These are phyloP conservation scores for Drosophila willistoni DNA, from an alignment of 1,140 invertebrate species.

Conservation along the genomic window DNA sequence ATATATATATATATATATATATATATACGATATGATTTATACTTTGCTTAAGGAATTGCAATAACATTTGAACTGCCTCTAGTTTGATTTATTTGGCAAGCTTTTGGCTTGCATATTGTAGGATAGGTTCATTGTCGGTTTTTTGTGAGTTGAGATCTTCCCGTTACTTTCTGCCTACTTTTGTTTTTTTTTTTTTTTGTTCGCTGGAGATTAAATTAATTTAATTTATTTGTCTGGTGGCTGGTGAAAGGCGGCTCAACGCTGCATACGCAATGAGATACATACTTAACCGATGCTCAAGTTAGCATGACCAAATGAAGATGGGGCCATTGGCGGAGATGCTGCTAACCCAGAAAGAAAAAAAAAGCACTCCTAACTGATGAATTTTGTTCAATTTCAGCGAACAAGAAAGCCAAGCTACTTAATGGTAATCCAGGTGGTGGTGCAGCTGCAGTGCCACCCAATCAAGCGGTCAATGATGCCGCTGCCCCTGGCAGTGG, in stretches of 20 bases:
- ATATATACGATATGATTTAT: too few species aligned
- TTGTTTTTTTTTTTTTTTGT: constrained; percentile 21
- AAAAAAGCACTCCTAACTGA: constrained; percentile 57
- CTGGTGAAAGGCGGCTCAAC: constrained; percentile 69
- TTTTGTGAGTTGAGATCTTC: constrained; percentile 3
- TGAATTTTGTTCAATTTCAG: constrained; percentile 83
- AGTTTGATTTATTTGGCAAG: too few species aligned
- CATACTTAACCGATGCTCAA: constrained; percentile 35
- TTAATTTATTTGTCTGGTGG: constrained; percentile 14
- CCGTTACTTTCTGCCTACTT: constrained; percentile 35
- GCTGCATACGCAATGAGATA: constrained; percentile 63
- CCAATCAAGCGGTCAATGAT: constrained; percentile 22
- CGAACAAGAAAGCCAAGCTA: constrained; percentile 83
- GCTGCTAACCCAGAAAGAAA: constrained; percentile 68
- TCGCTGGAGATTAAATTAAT: not conserved
- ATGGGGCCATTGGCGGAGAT: constrained; percentile 18
- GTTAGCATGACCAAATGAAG: constrained; percentile 66
- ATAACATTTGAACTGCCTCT: too few species aligned
- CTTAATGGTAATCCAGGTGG: constrained; percentile 60
- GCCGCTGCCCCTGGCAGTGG: constrained; percentile 3
- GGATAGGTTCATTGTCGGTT: constrained; percentile 24
- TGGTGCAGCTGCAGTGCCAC: not conserved
- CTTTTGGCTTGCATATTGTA: not conserved
- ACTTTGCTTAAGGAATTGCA: too few species aligned
- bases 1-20: too few species aligned